Percentiles rank a stretch among this genome's conserved stretches.
Conservation (phyloP, 2,888 invertebrate species). For the Scaptomyza reducta region DNA sequence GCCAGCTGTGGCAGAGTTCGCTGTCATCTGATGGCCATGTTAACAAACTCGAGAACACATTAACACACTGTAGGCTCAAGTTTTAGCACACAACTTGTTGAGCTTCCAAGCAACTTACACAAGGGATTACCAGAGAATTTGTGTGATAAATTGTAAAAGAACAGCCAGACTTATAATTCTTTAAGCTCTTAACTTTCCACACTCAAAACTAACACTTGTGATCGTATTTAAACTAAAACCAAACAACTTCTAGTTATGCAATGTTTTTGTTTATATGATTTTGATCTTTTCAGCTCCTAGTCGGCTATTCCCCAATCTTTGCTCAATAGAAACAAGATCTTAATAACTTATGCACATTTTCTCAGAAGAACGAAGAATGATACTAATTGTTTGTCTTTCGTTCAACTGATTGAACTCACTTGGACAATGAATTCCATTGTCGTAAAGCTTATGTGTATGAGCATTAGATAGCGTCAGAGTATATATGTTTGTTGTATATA, state of each 20-base stretch:
- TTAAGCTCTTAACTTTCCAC: too few relatives aligned
- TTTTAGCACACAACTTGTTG: background rate
- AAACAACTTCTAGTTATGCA: background rate
- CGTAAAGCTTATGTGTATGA: conserved; percentile 1
- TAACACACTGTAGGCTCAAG: conserved; percentile 41
- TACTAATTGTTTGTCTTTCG: conserved; percentile 41
- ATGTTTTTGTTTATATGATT: too few relatives aligned
- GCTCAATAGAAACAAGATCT: background rate
- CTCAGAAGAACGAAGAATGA: conserved; percentile 37
- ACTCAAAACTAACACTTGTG: conserved; percentile 37
- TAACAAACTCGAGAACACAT: conserved; percentile 56
- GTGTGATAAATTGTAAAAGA: too few relatives aligned
- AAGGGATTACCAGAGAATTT: conserved; percentile 22
- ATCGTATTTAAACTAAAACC: conserved; percentile 48
- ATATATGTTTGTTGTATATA: conserved; percentile 1
- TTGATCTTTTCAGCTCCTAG: background rate
- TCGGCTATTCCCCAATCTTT: background rate
- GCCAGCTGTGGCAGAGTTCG: conserved; percentile 18
- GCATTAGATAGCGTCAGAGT: conserved; percentile 9
- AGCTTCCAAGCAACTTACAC: conserved; percentile 13
- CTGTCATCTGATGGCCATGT: conserved; percentile 60
- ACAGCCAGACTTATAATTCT: too few relatives aligned
- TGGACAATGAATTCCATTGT: conserved; percentile 55
- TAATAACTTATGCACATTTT: conserved; percentile 10
- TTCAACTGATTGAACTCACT: conserved; percentile 31